Evolutionary conservation across 2,888 invertebrate species (phyloP).

Genomic region (Orthosia cruda): DNA sequence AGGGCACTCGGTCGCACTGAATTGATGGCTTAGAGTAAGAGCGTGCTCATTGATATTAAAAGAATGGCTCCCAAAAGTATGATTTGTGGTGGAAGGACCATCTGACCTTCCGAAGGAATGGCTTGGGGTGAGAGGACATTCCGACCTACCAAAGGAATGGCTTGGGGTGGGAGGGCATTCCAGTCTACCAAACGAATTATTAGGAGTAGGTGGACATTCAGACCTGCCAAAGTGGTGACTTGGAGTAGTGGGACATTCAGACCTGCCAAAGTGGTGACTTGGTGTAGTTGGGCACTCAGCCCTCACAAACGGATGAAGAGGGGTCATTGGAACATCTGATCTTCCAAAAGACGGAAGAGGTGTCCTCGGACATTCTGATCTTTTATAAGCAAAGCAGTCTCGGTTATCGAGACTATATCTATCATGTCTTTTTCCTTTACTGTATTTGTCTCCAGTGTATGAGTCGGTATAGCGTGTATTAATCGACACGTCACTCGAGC

Average conservation of each 20-base stretch:
- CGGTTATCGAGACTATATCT: conserved; percentile 70
- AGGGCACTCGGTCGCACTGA: conserved; percentile 70
- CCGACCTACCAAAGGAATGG: conserved; percentile 73
- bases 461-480: conserved; percentile 60
- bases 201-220: conserved; percentile 67
- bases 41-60: conserved; percentile 71
- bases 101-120: conserved; percentile 72
- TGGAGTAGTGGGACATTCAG: conserved; percentile 69
- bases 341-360: conserved; percentile 72
- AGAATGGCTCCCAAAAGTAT: conserved; percentile 70
- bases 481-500: conserved; percentile 58
- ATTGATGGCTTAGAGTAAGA: conserved; percentile 72
- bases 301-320: conserved; percentile 71
- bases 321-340: conserved; percentile 72
- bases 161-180: conserved; percentile 75
- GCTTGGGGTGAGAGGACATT: conserved; percentile 68
- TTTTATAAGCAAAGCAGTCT: conserved; percentile 67
- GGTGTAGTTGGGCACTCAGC: conserved; percentile 76
- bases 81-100: conserved; percentile 64
- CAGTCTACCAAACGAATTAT: conserved; percentile 71
- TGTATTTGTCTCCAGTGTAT: conserved; percentile 54
- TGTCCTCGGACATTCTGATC: conserved; percentile 67
- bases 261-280: conserved; percentile 71
- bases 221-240: conserved; percentile 69
- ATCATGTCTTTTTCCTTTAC: conserved; percentile 63